These are phyloP conservation scores for Etheostoma nigrum DNA, from an alignment of 2,797 vertebrate species.

Conservation along the genomic window DNA sequence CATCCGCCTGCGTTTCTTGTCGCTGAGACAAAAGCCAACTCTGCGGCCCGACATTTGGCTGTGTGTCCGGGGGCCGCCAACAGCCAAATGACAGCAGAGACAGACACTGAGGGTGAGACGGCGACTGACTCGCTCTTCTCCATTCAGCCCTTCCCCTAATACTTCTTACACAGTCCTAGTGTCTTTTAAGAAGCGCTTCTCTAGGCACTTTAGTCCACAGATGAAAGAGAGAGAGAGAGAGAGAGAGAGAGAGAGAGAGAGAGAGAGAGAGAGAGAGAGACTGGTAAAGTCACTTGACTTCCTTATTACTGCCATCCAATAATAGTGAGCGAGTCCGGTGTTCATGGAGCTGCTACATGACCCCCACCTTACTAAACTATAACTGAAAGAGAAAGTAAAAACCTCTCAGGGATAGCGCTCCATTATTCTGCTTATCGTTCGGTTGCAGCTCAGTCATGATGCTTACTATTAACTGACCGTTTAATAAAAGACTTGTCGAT, in stretches of 20 bases:
- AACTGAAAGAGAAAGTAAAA: slow-evolving; percentile 82
- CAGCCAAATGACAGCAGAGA: slow-evolving; percentile 16
- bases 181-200: not conserved
- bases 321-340: not conserved
- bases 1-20: slow-evolving; percentile 83
- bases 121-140: not conserved
- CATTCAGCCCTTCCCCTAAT: slow-evolving; percentile 6
- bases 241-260: not conserved
- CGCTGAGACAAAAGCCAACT: slow-evolving; percentile 84
- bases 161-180: not conserved
- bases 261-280: not conserved
- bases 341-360: not conserved
- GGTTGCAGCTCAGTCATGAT: slow-evolving; percentile 16
- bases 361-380: not conserved
- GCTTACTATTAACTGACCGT: not conserved
- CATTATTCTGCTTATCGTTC: slow-evolving; percentile 22
- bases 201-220: not conserved
- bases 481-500: not conserved
- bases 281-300: slow-evolving; percentile 47
- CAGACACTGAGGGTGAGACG: not conserved
- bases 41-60: slow-evolving; percentile 71
- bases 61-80: slow-evolving; percentile 14
- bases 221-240: not conserved
- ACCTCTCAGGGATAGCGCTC: slow-evolving; percentile 39
- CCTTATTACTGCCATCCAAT: slow-evolving; percentile 55